Percentiles rank a stretch among this genome's conserved stretches.
These are phyloP conservation scores for Andrena camellia DNA, from an alignment of 2,888 invertebrate species.

Conservation along the genomic window DNA sequence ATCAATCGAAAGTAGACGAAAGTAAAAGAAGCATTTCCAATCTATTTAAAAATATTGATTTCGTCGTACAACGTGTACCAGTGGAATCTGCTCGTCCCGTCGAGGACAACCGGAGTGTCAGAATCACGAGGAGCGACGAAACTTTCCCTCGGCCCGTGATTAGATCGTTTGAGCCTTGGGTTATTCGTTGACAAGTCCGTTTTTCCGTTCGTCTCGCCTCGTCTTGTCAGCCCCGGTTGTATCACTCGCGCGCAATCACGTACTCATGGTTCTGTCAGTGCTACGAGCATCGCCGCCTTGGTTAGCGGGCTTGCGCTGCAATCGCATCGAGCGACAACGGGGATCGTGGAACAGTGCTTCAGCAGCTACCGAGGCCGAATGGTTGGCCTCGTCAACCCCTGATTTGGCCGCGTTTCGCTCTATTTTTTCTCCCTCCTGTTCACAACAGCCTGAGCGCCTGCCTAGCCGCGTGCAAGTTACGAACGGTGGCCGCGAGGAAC, in stretches of 20 bases:
- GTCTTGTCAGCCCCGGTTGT: conserved; percentile 21
- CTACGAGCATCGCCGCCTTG: conserved; percentile 57
- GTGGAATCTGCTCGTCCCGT: not conserved
- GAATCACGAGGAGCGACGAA: not conserved
- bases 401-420: conserved; percentile 40
- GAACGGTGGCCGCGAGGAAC: conserved; percentile 13
- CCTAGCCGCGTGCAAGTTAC: conserved; percentile 24
- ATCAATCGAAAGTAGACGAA: too few species aligned
- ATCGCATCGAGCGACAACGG: conserved; percentile 72
- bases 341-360: conserved; percentile 78
- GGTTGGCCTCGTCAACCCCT: conserved; percentile 77
- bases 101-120: not conserved
- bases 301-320: conserved; percentile 73
- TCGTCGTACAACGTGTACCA: not conserved
- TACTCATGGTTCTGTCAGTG: conserved; percentile 43
- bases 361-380: conserved; percentile 79
- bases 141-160: conserved; percentile 14
- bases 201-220: conserved; percentile 52
- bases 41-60: conserved; percentile 50
- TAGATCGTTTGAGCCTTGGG: conserved; percentile 52
- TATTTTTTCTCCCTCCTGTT: conserved; percentile 31
- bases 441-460: conserved; percentile 16
- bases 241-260: conserved; percentile 60
- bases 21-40: not conserved
- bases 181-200: conserved; percentile 46